Evolutionary conservation across 2,888 invertebrate species (phyloP).

Genomic region (Cremastinae sp.): DNA sequence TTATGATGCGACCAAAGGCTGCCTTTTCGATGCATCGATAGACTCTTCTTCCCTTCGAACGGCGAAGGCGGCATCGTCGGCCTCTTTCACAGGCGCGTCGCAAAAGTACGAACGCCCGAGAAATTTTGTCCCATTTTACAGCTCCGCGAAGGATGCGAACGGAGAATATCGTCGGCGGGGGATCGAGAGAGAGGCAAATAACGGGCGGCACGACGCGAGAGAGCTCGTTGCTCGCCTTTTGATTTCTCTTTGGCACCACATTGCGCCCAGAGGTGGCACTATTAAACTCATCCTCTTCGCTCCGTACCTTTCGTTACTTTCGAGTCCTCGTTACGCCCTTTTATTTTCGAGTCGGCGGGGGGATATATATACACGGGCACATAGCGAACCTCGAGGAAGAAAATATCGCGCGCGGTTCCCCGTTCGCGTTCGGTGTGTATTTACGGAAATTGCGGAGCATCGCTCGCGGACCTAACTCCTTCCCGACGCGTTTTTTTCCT

Average conservation of each 20-base stretch:
- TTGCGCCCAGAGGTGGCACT: slow-evolving; percentile 55
- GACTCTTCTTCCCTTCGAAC: background rate
- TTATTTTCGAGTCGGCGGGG: background rate
- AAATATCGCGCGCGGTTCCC: slow-evolving; percentile 57
- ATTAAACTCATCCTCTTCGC: slow-evolving; percentile 61
- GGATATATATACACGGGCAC: slow-evolving; percentile 26
- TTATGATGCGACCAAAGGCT: slow-evolving; percentile 66
- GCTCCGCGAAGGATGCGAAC: slow-evolving; percentile 9
- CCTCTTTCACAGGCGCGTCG: slow-evolving; percentile 40
- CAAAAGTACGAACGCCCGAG: slow-evolving; percentile 19
- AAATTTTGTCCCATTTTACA: slow-evolving; percentile 42
- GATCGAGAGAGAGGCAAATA: slow-evolving; percentile 30
- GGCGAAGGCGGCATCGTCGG: slow-evolving; percentile 52
- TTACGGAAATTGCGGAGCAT: slow-evolving; percentile 78
- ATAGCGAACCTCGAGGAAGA: slow-evolving; percentile 24
- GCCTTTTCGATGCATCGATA: slow-evolving; percentile 29
- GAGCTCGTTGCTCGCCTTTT: slow-evolving; percentile 49
- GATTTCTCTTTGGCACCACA: slow-evolving; percentile 54
- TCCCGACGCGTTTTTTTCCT: slow-evolving; percentile 76
- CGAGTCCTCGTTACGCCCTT: slow-evolving; percentile 3
- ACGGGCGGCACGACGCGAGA: slow-evolving; percentile 21
- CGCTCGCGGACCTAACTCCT: slow-evolving; percentile 57
- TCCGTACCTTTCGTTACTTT: background rate
- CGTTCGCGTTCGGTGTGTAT: slow-evolving; percentile 76
- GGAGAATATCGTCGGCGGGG: slow-evolving; percentile 7